Base-by-base conservation (phyloP, 2,113 vertebrate species). In the Hemichromis elongatus region DNA sequence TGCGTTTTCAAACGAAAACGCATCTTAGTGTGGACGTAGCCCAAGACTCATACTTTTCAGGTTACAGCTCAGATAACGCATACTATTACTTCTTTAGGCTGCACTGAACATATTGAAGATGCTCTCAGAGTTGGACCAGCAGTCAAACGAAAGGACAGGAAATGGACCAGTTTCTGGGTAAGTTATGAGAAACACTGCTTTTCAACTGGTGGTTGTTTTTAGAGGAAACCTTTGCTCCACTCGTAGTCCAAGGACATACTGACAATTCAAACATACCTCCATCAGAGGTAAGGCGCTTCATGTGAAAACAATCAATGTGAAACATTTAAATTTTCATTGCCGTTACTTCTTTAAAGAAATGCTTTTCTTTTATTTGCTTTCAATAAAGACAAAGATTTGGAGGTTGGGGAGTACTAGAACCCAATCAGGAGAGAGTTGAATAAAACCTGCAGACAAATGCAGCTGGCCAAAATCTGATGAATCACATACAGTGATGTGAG, bases 51-150 rank as follows among this genome's bases (percentile, higher is more conserved):
- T 52, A 57, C 30, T n/a, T 50, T 33, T 50, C 13, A 4, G 3
- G 7, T 45, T 45, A 35, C 26, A 30, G 68, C 26, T 50, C 45
- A 75, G 42, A 30, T 83, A 63, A 84, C 5, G 8, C 33, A 4
- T 50, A 2, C 37, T 55, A 54, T 45, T 86, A 7, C 84, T 82
- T 81, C 68, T 18, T 57, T 86, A 99, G 98, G 98, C 98, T 96
- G 98, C 98, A 40, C 92, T 99, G 92, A 99, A 98, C 95, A 97
- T 99, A 94, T 95, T 99, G 89, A 99, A 99, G 96, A 92, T 99
- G 95, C 97, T 99, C 92, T 98, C 98, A 80, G 98, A 99, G 95
- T 93, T 98, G 95, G 98, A 99, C 97, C 98, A 98, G 96, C 97
- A 98, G 92, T 95, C 90, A 87, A 96, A 96, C 90, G 99, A 99